phyloP scores from a whole-genome alignment of 1,140 invertebrate species.

The Ips nitidus region DNA sequence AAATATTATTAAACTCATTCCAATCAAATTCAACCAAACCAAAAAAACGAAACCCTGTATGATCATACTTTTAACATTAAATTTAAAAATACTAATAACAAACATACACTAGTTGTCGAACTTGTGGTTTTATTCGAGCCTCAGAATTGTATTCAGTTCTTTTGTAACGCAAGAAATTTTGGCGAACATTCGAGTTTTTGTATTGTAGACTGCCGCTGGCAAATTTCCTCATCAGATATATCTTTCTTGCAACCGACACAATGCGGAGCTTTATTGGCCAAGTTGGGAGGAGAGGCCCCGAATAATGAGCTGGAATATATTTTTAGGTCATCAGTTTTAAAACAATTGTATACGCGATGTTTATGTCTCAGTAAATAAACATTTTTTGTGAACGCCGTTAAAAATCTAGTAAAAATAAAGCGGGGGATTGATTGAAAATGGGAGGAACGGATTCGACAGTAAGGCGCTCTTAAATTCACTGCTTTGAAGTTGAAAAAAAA shows the following conservation, averaged over 20 bases:
- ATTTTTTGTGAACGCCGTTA: too few relatives aligned
- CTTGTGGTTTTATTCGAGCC: too few relatives aligned
- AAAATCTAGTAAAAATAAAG: too few relatives aligned
- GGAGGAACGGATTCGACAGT: too few relatives aligned
- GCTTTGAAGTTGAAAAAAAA: neutral
- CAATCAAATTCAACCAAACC: too few relatives aligned
- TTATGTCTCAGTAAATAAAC: too few relatives aligned
- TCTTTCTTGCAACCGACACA: slow-evolving; percentile 1
- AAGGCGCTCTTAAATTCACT: too few relatives aligned
- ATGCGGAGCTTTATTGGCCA: neutral
- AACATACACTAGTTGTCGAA: neutral
- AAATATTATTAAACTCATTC: too few relatives aligned
- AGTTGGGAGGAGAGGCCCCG: neutral
- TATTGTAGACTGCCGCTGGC: neutral
- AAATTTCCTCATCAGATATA: neutral
- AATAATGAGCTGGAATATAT: neutral
- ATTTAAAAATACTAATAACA: slow-evolving; percentile 3
- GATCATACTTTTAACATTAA: neutral
- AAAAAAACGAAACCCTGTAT: too few relatives aligned
- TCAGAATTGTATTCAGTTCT: too few relatives aligned
- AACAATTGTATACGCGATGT: neutral
- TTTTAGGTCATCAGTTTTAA: neutral
- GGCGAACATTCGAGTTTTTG: neutral
- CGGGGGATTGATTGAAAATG: too few relatives aligned
- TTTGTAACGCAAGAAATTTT: too few relatives aligned